A percentile compares a stretch with the other conserved stretches of the same genome.
Conservation (phyloP, 2,113 vertebrate genomes). For the Naja naja region DNA sequence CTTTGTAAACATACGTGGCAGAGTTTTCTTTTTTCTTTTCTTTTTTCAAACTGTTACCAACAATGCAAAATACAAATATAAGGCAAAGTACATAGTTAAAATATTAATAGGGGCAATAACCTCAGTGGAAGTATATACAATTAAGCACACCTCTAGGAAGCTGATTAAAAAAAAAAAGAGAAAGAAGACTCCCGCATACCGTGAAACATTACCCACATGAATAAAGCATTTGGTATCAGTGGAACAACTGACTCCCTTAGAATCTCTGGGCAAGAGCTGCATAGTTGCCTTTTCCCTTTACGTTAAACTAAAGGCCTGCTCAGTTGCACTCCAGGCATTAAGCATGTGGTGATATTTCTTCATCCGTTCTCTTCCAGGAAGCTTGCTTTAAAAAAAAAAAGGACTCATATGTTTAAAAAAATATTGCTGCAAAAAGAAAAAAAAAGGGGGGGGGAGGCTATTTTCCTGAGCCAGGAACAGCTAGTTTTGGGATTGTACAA, state of each 20-base stretch:
- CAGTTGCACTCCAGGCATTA: conserved; percentile 61
- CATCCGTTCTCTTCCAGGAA: conserved; percentile 59
- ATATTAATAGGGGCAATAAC: conserved; percentile 70
- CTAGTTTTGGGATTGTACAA: conserved; percentile 68
- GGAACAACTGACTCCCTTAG: conserved; percentile 67
- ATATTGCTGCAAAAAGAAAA: conserved; percentile 65
- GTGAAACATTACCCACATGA: conserved; percentile 61
- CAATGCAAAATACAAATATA: conserved; percentile 68
- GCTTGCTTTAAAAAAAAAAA: conserved; percentile 52
- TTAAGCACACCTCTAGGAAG: conserved; percentile 68
- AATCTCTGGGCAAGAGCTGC: conserved; percentile 71
- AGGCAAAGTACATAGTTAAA: conserved; percentile 74
- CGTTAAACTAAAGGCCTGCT: conserved; percentile 51
- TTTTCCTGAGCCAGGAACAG: conserved; percentile 77
- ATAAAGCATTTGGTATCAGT: conserved; percentile 66
- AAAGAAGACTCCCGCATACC: conserved; percentile 67
- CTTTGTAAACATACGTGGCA: conserved; percentile 63
- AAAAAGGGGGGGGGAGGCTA: conserved; percentile 52
- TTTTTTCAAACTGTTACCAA: conserved; percentile 57
- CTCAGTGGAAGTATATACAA: conserved; percentile 71
- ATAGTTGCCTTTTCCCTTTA: conserved; percentile 71
- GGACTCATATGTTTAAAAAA: conserved; percentile 58
- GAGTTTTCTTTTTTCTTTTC: conserved; percentile 25
- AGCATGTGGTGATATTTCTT: conserved; percentile 62
- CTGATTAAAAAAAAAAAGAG: conserved; percentile 56